Conservation (phyloP, 2,888 invertebrate genomes). For the Sinodicranocentrus sp. region DNA sequence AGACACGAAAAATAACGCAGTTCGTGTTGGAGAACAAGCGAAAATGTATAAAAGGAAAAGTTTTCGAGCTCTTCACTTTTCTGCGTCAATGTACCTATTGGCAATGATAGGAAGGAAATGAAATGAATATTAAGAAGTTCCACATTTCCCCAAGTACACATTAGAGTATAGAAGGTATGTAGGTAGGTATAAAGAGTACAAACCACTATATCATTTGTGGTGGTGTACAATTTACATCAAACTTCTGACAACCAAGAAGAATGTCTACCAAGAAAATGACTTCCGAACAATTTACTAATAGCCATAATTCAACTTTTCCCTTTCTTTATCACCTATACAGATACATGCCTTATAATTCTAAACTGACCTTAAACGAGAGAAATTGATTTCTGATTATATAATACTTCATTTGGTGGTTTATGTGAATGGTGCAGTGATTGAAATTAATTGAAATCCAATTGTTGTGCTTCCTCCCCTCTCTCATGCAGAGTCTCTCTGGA, state of each 20-base stretch:
- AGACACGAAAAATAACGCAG: too few species aligned
- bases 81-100: too few species aligned
- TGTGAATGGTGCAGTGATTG: slow-evolving; percentile 50
- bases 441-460: slow-evolving; percentile 69
- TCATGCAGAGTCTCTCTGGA: not conserved
- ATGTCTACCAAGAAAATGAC: slow-evolving; percentile 58
- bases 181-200: too few species aligned
- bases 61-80: too few species aligned
- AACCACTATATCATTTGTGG: too few species aligned
- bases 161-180: too few species aligned
- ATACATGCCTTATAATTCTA: not conserved
- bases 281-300: slow-evolving; percentile 69
- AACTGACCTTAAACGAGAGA: not conserved
- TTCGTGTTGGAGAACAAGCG: too few species aligned
- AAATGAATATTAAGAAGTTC: slow-evolving; percentile 61
- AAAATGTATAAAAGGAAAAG: too few species aligned
- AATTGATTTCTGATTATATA: slow-evolving; percentile 38
- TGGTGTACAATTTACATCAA: too few species aligned
- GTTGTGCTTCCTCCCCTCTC: slow-evolving; percentile 29
- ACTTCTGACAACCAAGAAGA: slow-evolving; percentile 23
- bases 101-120: slow-evolving; percentile 31
- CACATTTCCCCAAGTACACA: slow-evolving; percentile 30
- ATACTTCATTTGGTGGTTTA: slow-evolving; percentile 56
- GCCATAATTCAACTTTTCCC: slow-evolving; percentile 65
- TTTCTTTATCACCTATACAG: too few species aligned